Evolutionary conservation across 2,797 vertebrate species (phyloP).

Genomic region (Merluccius polli): DNA sequence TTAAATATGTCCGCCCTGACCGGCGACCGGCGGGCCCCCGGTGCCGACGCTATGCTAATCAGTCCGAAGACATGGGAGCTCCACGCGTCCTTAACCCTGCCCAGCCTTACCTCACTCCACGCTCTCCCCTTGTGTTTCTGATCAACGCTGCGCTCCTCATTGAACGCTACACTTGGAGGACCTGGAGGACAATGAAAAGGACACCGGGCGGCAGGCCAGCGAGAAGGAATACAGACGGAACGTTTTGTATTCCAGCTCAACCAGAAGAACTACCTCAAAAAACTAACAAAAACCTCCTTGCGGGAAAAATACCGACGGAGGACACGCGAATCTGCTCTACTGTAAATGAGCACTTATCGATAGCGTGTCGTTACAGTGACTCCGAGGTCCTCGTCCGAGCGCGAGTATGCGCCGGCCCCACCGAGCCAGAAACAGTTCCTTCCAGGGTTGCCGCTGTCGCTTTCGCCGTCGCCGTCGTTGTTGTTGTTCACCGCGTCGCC

Average conservation of each 20-base stretch:
- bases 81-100: conserved; percentile 25
- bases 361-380: neutral
- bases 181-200: neutral
- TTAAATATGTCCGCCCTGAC: conserved; percentile 83
- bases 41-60: conserved; percentile 76
- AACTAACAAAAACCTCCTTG: too few species aligned
- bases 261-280: neutral
- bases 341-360: neutral
- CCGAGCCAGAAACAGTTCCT: neutral
- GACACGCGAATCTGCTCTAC: neutral
- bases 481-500: neutral
- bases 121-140: neutral
- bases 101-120: neutral
- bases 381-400: neutral
- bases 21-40: conserved; percentile 61
- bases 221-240: neutral
- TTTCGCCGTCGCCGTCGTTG: too few species aligned
- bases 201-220: too few species aligned
- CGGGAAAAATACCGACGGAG: too few species aligned
- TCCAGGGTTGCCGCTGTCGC: too few species aligned
- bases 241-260: neutral
- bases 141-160: neutral
- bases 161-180: too few species aligned
- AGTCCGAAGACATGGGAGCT: conserved; percentile 67
- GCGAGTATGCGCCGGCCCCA: neutral